These are phyloP conservation scores for Myotis davidii DNA, from an alignment of 2,113 vertebrate species.

Conservation along the genomic window DNA sequence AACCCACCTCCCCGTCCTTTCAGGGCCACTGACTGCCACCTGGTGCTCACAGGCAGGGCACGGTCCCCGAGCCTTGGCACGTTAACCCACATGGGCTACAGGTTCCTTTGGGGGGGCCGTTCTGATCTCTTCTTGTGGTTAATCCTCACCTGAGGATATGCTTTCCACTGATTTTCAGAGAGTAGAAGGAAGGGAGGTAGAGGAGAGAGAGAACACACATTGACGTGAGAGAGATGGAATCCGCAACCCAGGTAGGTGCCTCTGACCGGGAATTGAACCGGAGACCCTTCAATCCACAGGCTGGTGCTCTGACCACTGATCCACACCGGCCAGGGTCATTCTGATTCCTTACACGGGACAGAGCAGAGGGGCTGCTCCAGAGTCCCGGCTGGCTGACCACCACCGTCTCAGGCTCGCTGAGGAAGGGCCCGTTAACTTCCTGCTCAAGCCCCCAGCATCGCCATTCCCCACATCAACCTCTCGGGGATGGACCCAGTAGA, in stretches of 20 bases:
- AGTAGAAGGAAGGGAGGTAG: too few relatives aligned
- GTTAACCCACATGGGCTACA: too few relatives aligned
- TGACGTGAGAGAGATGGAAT: too few relatives aligned
- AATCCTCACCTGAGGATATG: too few relatives aligned
- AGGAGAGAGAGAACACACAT: too few relatives aligned
- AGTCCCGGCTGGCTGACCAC: neutral
- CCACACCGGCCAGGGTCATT: too few relatives aligned
- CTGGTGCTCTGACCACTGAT: neutral
- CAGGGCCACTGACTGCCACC: neutral
- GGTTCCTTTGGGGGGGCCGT: neutral
- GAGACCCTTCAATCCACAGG: neutral
- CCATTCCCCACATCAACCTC: neutral
- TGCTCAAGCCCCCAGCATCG: neutral
- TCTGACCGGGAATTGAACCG: neutral
- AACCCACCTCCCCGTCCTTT: accelerated
- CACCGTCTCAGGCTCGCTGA: neutral
- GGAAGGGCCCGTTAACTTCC: neutral
- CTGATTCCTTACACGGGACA: neutral
- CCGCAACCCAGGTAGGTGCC: neutral
- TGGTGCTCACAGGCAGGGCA: neutral
- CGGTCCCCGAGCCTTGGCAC: neutral
- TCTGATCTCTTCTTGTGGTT: neutral
- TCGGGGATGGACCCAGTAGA: neutral
- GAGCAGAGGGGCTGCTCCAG: neutral
- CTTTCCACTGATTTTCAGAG: too few relatives aligned